Base-by-base conservation (phyloP, 2,888 invertebrate genomes). In the Amphimallon solstitiale region DNA sequence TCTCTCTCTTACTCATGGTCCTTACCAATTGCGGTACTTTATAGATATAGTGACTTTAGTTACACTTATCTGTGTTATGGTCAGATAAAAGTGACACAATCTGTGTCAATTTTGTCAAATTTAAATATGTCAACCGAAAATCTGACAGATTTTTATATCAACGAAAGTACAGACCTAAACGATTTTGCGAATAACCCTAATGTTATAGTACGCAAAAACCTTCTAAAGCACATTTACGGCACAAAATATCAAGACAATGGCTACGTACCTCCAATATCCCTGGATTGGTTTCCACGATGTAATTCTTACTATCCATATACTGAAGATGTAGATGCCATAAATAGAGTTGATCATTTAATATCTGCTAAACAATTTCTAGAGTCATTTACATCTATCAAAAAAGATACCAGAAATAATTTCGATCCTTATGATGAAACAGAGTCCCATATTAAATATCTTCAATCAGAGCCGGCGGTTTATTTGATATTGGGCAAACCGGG, bases 401-500 rank as follows among this genome's bases (percentile, higher is more conserved):
- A 34, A 23, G 46, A 62, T 10, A 17, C 35, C 4, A 12, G 51
- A 17, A 51, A 54, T 5, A 68, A 65, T 12, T 46, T 71, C 21
- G 78, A 84, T 71, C 73, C 81, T 7, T 88, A 87, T 81, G 83
- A 83, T 43, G 86, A 88, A 73, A 78, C 83, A 71, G 85, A 84
- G 71, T 84, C 86, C 1, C 86, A 86, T 75, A 79, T 83, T 69
- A 75, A 81, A 23, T 86, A 84, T 71, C 77, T 89, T 5, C 75
- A 75, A 43, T 78, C 81, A 1, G 84, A 84, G 65, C 89, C 90
- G 6, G 82, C 85, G 6, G 86, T 84, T 54, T 89, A 88, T 74
- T 73, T 88, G 40, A 85, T 90, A 69, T 73, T 89, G 21, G 86
- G 88, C 0, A 89, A 90, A 82, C 86, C 88, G 1, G 86, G 85